Conservation (phyloP, 1,140 invertebrate genomes). For the Pseudomyrmex dendroicus region DNA sequence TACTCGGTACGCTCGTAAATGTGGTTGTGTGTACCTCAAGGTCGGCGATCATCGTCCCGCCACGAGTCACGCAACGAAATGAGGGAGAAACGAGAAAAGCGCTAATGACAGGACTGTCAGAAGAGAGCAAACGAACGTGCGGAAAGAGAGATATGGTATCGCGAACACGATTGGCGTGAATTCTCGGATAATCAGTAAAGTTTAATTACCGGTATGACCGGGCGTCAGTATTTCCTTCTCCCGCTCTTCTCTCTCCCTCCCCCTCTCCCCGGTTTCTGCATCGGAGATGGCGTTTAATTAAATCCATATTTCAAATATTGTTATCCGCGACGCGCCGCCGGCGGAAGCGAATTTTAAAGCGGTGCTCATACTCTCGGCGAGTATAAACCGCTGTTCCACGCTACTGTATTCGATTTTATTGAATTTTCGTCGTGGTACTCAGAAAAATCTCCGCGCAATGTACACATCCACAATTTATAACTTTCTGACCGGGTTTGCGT, state of each 20-base stretch:
- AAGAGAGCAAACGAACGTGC: slow-evolving; percentile 6
- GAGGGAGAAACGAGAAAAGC: slow-evolving; percentile 47
- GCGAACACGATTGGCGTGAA: slow-evolving; percentile 16
- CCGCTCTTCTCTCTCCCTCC: too few relatives aligned
- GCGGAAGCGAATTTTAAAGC: not conserved
- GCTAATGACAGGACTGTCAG: slow-evolving; percentile 47
- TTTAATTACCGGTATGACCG: slow-evolving; percentile 44
- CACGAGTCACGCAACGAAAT: slow-evolving; percentile 39
- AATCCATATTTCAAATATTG: slow-evolving; percentile 42
- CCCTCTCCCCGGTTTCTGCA: not conserved
- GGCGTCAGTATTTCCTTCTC: slow-evolving; percentile 12
- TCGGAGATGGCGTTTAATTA: slow-evolving; percentile 33
- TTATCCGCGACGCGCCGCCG: not conserved
- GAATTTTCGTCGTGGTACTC: not conserved
- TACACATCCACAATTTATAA: not conserved
- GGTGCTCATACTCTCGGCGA: too few relatives aligned
- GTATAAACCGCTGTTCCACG: not conserved
- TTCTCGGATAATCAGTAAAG: slow-evolving; percentile 35
- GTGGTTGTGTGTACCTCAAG: slow-evolving; percentile 42
- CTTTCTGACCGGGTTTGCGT: not conserved
- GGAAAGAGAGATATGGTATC: slow-evolving; percentile 38
- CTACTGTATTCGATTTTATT: slow-evolving; percentile 1
- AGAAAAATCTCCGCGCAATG: not conserved
- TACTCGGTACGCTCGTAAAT: slow-evolving; percentile 42
- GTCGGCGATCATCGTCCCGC: slow-evolving; percentile 40